Base-by-base conservation (phyloP, 1,140 invertebrate genomes). In the Bombus difficillimus region DNA sequence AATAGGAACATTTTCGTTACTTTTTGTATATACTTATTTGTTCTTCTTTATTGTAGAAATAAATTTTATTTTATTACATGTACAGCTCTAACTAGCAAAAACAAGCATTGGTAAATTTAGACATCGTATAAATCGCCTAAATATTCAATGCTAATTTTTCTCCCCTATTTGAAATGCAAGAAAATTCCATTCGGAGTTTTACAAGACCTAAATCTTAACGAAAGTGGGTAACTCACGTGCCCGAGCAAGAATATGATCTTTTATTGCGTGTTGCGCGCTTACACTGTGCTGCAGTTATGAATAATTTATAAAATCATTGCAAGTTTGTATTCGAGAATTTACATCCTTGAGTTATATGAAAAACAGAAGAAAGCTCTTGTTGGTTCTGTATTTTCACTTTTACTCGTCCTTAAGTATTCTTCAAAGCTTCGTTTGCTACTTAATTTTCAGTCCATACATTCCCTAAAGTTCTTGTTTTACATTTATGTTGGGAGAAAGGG, bases 261-360 rank as follows among this genome's bases (percentile, higher is more conserved):
- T 47, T 74, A 32, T 32, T 22, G 18, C 72, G 18, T 13, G 41
- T 73, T 73, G 39, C 71, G 13, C 10, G 68, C 37, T 69, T 39
- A 25, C 10, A 47, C 3, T 28, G 59, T n/a, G 34, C 34, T 32
- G 9, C 18, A 2, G 34, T 37, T 71, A 81, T 57, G 66, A 81
- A 81, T 81, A 81, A 71, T 71, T 57, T 57, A 71, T 39, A 25
- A 39, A 81, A 71, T 57, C 18, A 43, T 4, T 53, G 13, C 25
- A 57, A 53, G 39, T 71, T 81, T 39, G 28, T 71, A 57, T 81
- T 59, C 47, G 34, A 57, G 53, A 9, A 18, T 81, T 41, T 57
- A 13, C n/a, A 39, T 57, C 25, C 1, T 39, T 18, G 22, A 34
- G 12, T 12, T 34, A 39, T 18, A 34, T n/a, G 78, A 71, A 81